Conservation (phyloP, 2,797 vertebrate genomes). For the Neosalanx taihuensis region DNA sequence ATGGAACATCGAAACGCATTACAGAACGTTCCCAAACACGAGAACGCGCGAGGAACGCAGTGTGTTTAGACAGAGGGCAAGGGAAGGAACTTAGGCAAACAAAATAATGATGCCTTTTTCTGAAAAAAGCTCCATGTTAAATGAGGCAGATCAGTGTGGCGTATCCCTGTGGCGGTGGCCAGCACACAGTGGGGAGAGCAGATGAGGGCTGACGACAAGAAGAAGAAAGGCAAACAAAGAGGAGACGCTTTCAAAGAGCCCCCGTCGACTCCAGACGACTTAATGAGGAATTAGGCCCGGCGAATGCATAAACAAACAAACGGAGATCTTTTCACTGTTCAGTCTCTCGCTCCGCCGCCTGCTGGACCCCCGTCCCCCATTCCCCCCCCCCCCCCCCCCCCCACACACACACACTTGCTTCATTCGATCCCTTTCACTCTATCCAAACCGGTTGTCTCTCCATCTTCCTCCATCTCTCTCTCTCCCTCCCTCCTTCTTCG, state of each 20-base stretch:
- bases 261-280: slow-evolving; percentile 60
- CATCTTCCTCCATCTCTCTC: neutral
- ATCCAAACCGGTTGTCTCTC: no score
- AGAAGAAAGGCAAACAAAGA: slow-evolving; percentile 63
- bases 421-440: no score
- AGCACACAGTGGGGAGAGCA: slow-evolving; percentile 49
- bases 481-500: slow-evolving; percentile 25
- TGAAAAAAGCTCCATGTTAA: slow-evolving; percentile 43
- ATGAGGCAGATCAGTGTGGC: slow-evolving; percentile 48
- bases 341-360: slow-evolving; percentile 6
- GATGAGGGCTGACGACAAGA: slow-evolving; percentile 33
- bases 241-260: slow-evolving; percentile 62
- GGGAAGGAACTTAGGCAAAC: neutral
- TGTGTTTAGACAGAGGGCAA: neutral
- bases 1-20: slow-evolving; percentile 13
- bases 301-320: slow-evolving; percentile 60
- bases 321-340: slow-evolving; percentile 33
- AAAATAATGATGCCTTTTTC: slow-evolving; percentile 30
- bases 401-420: no score
- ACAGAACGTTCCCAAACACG: slow-evolving; percentile 23
- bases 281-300: slow-evolving; percentile 69
- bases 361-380: no score
- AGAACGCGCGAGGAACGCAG: slow-evolving; percentile 21
- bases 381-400: no score
- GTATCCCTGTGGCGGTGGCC: slow-evolving; percentile 37